A percentile compares a stretch with the other conserved stretches of the same genome.
Evolutionary conservation across 2,888 invertebrate species (phyloP).

Genomic region (Petrolisthes cinctipes): DNA sequence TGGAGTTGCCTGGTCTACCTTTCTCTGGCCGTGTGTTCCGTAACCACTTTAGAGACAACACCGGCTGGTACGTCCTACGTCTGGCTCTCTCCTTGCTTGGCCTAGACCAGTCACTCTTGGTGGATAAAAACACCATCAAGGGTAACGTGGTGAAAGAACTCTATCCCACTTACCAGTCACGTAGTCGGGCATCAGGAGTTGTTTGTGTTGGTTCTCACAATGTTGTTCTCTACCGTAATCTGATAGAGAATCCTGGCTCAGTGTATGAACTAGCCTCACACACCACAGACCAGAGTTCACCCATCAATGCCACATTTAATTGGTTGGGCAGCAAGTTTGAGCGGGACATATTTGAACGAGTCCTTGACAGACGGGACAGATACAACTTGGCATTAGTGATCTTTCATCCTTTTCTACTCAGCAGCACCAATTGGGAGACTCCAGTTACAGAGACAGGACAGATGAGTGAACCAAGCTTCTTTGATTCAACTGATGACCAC

Average conservation of each 20-base stretch:
- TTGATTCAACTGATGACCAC: slow-evolving; percentile 79
- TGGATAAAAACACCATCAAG: slow-evolving; percentile 88
- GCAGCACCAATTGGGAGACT: slow-evolving; percentile 79
- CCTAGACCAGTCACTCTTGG: slow-evolving; percentile 80
- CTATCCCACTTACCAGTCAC: slow-evolving; percentile 81
- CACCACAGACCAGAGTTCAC: slow-evolving; percentile 91
- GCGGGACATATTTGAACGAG: slow-evolving; percentile 69
- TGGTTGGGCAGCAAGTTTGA: slow-evolving; percentile 80
- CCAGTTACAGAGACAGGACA: slow-evolving; percentile 77
- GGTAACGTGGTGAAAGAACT: slow-evolving; percentile 89
- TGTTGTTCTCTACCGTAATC: slow-evolving; percentile 88
- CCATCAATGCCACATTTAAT: slow-evolving; percentile 93
- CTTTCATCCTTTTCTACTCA: slow-evolving; percentile 90
- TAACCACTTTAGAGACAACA: slow-evolving; percentile 91
- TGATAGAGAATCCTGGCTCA: slow-evolving; percentile 90
- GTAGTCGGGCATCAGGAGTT: slow-evolving; percentile 92
- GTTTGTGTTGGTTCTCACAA: slow-evolving; percentile 90
- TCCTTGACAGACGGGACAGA: slow-evolving; percentile 82
- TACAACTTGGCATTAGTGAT: slow-evolving; percentile 94
- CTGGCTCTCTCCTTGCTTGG: slow-evolving; percentile 73
- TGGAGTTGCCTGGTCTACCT: slow-evolving; percentile 84
- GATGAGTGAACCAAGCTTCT: slow-evolving; percentile 78
- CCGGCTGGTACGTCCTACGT: slow-evolving; percentile 88
- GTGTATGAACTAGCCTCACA: slow-evolving; percentile 96
- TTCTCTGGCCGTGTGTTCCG: slow-evolving; percentile 81